Evolutionary conservation across 1,140 invertebrate genomes (phyloP).

Genomic region (Pantala flavescens): DNA sequence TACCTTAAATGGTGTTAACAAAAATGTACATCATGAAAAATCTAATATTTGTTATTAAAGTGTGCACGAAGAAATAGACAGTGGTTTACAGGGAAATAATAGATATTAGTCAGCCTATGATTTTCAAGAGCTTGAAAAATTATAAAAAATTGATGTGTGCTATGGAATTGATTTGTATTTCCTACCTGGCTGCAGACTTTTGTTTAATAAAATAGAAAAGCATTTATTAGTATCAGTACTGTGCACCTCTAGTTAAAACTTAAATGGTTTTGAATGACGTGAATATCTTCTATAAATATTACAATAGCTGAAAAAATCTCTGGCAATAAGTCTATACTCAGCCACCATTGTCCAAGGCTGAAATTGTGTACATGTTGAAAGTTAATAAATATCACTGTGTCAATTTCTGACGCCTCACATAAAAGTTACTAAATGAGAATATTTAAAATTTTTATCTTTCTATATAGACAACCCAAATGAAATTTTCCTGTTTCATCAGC

Average conservation of each 20-base stretch:
- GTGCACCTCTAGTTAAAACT: conserved; percentile 4
- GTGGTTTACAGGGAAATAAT: conserved; percentile 3
- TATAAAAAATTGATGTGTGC: conserved; percentile 7
- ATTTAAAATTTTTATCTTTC: not conserved
- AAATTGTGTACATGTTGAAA: conserved; percentile 16
- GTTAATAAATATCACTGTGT: conserved; percentile 17
- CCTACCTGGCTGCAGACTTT: conserved; percentile 2
- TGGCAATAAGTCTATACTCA: conserved; percentile 17
- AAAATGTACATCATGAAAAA: conserved; percentile 8
- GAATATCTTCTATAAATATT: not conserved
- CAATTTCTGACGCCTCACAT: conserved; percentile 9
- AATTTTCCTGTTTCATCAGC: too few species aligned
- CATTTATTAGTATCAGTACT: not conserved
- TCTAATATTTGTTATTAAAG: conserved; percentile 11
- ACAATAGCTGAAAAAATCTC: conserved; percentile 13
- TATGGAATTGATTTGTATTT: conserved; percentile 15
- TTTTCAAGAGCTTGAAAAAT: conserved; percentile 5
- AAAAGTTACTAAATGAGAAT: conserved; percentile 1
- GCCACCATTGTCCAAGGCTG: conserved; percentile 17
- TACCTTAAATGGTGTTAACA: not conserved
- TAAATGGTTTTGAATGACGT: not conserved
- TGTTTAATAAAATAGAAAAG: conserved; percentile 2
- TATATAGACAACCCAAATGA: too few species aligned
- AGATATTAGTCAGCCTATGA: not conserved
- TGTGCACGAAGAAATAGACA: not conserved